Conservation (phyloP, 2,113 vertebrate genomes). For the Romanogobio albipinnatus region DNA sequence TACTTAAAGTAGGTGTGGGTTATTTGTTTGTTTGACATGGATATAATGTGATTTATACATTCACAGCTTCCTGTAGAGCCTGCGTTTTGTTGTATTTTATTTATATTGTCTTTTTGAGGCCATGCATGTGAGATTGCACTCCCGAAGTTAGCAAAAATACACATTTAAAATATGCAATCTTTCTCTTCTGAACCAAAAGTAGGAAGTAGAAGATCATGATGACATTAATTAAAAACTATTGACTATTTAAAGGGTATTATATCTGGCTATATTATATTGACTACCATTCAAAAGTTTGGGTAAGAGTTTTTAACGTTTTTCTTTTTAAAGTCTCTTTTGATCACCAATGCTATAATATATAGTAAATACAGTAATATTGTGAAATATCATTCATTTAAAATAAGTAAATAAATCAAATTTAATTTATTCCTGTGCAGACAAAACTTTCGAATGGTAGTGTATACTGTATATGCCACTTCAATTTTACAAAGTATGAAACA, state of each 20-base stretch:
- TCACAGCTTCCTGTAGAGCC: background rate
- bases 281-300: background rate
- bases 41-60: background rate
- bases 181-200: background rate
- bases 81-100: no score
- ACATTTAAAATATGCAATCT: background rate
- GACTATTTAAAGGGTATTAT: background rate
- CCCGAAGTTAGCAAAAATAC: constrained; percentile 7
- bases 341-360: background rate
- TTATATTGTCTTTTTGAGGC: background rate
- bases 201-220: background rate
- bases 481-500: no score
- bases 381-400: background rate
- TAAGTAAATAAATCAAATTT: background rate
- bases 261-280: background rate
- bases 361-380: background rate
- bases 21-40: background rate
- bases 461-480: background rate
- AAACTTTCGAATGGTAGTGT: background rate
- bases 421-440: background rate
- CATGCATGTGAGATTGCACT: background rate
- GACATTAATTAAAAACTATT: background rate
- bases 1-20: background rate
- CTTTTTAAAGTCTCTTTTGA: background rate
- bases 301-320: background rate